Evolutionary conservation across 2,797 vertebrate genomes (phyloP).

Genomic region (Lophotriccus pileatus): DNA sequence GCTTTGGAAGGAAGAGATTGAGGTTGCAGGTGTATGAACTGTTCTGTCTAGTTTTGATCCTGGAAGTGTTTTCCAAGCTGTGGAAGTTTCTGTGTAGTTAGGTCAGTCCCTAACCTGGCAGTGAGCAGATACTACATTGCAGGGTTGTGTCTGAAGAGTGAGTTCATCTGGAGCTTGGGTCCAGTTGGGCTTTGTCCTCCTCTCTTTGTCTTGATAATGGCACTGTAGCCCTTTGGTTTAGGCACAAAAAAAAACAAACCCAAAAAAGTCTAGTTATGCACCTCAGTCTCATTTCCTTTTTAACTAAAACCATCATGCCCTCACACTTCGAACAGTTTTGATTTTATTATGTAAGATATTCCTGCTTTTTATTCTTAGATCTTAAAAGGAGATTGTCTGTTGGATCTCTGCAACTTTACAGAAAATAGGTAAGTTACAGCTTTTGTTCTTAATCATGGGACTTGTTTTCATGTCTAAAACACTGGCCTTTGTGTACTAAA

Average conservation of each 20-base stretch:
- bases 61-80: background rate
- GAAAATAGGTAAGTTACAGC: slow-evolving; percentile 88
- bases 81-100: background rate
- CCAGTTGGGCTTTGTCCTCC: background rate
- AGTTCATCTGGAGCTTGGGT: background rate
- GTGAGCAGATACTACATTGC: background rate
- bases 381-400: slow-evolving; percentile 87
- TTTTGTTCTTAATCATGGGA: background rate
- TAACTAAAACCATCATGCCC: background rate
- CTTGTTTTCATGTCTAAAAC: background rate
- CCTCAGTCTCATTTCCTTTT: background rate
- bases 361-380: slow-evolving; percentile 77
- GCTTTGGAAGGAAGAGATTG: background rate
- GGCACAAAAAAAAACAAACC: background rate
- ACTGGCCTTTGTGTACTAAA: background rate
- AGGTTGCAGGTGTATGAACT: background rate
- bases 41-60: background rate
- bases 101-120: background rate
- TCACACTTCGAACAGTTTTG: background rate
- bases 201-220: background rate
- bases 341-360: background rate
- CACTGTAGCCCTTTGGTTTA: background rate
- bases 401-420: slow-evolving; percentile 90
- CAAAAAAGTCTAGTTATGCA: background rate
- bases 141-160: background rate